Conservation (phyloP, 1,140 invertebrate genomes). For the Ceratoteleas bidentatus region DNA sequence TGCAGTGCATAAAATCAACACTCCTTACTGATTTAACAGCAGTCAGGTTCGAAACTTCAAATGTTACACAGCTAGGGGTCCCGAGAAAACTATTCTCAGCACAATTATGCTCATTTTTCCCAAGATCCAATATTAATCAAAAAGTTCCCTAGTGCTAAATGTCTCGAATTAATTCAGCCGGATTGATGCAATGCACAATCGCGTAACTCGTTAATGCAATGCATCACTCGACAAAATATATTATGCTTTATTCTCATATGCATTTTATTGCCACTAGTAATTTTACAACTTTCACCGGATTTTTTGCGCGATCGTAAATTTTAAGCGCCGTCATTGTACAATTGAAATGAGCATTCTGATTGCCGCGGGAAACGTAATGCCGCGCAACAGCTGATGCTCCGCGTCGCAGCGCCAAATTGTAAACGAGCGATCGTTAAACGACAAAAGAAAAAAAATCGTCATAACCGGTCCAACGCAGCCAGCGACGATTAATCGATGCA, state of each 20-base stretch:
- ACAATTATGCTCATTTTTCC: neutral
- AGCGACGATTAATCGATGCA: conserved; percentile 18
- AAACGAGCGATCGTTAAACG: conserved; percentile 10
- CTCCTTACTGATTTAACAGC: no score
- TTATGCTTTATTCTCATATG: conserved; percentile 26
- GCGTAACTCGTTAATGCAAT: conserved; percentile 34
- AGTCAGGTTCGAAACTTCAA: no score
- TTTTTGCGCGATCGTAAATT: conserved; percentile 37
- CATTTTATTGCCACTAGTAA: conserved; percentile 31
- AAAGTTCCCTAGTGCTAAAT: neutral
- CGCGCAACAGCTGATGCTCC: conserved; percentile 1
- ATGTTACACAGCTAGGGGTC: no score
- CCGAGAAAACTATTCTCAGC: neutral
- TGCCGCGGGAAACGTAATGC: conserved; percentile 23
- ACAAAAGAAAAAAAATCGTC: neutral
- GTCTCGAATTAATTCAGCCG: neutral
- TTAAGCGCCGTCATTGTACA: conserved; percentile 21
- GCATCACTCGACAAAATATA: conserved; percentile 20
- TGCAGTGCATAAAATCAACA: no score
- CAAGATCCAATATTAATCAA: conserved; percentile 5
- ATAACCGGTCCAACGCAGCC: conserved; percentile 8
- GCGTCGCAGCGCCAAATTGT: conserved; percentile 24
- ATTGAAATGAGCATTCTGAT: conserved; percentile 38
- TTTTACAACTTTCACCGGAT: conserved; percentile 52
- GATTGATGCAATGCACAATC: conserved; percentile 28